These are phyloP conservation scores for Nannospalax galili DNA, from an alignment of 2,113 vertebrate genomes.

Conservation along the genomic window DNA sequence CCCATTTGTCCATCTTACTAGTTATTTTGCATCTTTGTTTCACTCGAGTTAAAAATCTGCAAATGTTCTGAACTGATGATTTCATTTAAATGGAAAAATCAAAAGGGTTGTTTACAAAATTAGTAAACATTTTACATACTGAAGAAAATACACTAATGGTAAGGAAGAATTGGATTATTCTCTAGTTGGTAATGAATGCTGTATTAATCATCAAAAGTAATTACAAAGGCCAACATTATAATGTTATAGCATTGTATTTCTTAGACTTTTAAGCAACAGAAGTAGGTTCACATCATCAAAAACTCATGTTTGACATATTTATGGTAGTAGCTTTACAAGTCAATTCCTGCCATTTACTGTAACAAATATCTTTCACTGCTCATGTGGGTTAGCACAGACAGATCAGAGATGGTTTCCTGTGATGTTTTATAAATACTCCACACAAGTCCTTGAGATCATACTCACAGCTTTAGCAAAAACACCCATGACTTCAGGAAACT, in stretches of 20 bases:
- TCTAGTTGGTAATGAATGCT: slow-evolving; percentile 54
- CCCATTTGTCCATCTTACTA: neutral
- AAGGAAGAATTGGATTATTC: slow-evolving; percentile 54
- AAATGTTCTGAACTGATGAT: slow-evolving; percentile 57
- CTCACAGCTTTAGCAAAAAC: slow-evolving; percentile 97
- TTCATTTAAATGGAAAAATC: slow-evolving; percentile 66
- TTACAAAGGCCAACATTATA: slow-evolving; percentile 63
- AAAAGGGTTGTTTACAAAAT: slow-evolving; percentile 63
- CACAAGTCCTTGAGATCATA: slow-evolving; percentile 78
- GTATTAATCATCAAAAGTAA: slow-evolving; percentile 53
- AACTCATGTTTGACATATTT: slow-evolving; percentile 61
- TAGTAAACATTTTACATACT: slow-evolving; percentile 8
- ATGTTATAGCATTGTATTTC: slow-evolving; percentile 50
- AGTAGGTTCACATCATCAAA: slow-evolving; percentile 58
- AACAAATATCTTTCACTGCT: slow-evolving; percentile 37
- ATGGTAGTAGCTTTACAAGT: slow-evolving; percentile 65
- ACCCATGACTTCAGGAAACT: slow-evolving; percentile 99
- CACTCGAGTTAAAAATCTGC: slow-evolving; percentile 44
- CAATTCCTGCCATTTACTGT: slow-evolving; percentile 45
- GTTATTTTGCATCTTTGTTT: slow-evolving; percentile 13
- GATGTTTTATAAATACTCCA: slow-evolving; percentile 50
- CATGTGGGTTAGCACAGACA: slow-evolving; percentile 33
- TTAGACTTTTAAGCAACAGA: slow-evolving; percentile 72
- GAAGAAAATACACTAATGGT: slow-evolving; percentile 55
- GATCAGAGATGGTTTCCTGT: slow-evolving; percentile 41